Evolutionary conservation across 2,888 invertebrate species (phyloP).

Genomic region (Stenurella melanura): DNA sequence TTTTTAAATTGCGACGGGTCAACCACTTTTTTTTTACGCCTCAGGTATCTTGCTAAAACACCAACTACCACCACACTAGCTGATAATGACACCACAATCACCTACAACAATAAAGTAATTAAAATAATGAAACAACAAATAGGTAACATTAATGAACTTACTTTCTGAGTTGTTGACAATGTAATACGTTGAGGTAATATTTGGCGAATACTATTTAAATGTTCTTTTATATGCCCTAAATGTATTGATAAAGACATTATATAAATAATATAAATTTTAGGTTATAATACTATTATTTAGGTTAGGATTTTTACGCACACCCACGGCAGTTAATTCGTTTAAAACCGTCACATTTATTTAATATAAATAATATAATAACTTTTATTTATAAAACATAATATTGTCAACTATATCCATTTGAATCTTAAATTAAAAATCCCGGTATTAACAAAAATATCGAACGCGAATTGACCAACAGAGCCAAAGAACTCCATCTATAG

Average conservation of each 20-base stretch:
- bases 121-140: not conserved
- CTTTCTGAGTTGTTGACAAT: slow-evolving; percentile 83
- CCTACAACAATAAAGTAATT: slow-evolving; percentile 72
- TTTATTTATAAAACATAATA: not conserved
- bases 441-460: slow-evolving; percentile 44
- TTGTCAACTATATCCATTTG: not conserved
- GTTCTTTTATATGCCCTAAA: slow-evolving; percentile 76
- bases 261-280: slow-evolving; percentile 32
- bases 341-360: not conserved
- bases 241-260: slow-evolving; percentile 74
- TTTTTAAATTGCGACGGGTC: slow-evolving; percentile 77
- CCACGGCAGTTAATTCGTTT: not conserved
- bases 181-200: slow-evolving; percentile 72
- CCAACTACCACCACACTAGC: slow-evolving; percentile 89
- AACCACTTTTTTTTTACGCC: slow-evolving; percentile 81
- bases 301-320: slow-evolving; percentile 27
- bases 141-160: slow-evolving; percentile 65
- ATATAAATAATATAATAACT: not conserved
- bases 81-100: slow-evolving; percentile 83
- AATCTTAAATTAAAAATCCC: slow-evolving; percentile 52
- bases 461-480: slow-evolving; percentile 34
- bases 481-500: not conserved
- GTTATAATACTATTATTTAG: slow-evolving; percentile 20
- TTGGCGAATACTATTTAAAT: slow-evolving; percentile 76
- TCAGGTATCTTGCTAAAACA: slow-evolving; percentile 86